Conservation (phyloP, 2,797 vertebrate genomes). For the Naso thynnoides region DNA sequence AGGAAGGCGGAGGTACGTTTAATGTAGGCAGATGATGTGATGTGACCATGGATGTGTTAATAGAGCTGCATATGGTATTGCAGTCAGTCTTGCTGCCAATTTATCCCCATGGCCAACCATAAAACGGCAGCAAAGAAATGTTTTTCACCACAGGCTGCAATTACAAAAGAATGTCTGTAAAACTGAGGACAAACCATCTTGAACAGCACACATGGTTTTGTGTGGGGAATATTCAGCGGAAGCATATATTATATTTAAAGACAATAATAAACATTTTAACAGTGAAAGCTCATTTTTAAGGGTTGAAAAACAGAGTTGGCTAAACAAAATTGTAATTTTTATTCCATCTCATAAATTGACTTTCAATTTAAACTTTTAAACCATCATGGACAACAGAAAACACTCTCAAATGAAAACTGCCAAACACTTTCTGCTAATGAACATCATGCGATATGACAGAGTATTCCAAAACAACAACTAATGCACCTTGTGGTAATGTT, state of each 20-base stretch:
- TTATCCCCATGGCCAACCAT: background rate
- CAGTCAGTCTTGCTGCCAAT: background rate
- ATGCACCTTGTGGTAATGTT: background rate
- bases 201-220: background rate
- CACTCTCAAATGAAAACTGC: too few species aligned
- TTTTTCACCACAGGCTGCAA: background rate
- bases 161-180: conserved; percentile 10
- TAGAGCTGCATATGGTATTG: background rate
- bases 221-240: background rate
- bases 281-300: background rate
- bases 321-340: background rate
- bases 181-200: background rate
- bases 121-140: background rate
- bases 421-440: background rate
- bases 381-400: too few species aligned
- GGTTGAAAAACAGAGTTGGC: background rate
- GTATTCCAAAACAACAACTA: background rate
- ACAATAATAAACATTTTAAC: background rate
- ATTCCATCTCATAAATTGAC: background rate
- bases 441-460: background rate
- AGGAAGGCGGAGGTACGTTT: background rate
- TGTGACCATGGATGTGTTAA: conserved; percentile 2
- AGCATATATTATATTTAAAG: background rate
- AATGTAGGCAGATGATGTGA: background rate
- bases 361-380: too few species aligned